These are phyloP conservation scores for Piprites chloris DNA, from an alignment of 2,113 vertebrate genomes.

Conservation along the genomic window DNA sequence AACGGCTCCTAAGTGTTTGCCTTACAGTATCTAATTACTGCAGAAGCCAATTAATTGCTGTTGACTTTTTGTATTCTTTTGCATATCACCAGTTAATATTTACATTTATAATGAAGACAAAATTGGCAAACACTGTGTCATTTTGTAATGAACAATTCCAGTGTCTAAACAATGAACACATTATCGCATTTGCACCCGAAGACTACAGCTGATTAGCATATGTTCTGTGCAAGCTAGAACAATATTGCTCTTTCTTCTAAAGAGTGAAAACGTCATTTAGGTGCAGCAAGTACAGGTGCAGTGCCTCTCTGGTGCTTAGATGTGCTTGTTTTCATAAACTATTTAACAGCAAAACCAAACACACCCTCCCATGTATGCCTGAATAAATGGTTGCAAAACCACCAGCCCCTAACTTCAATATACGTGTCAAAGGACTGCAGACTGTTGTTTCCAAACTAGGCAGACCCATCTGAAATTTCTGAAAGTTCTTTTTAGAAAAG, in stretches of 20 bases:
- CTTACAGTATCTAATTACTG: conserved; percentile 90
- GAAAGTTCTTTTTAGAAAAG: not conserved
- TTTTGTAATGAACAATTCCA: conserved; percentile 90
- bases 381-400: not conserved
- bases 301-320: conserved; percentile 60
- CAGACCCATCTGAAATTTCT: not conserved
- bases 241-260: conserved; percentile 77
- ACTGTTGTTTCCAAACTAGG: not conserved
- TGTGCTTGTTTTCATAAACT: conserved; percentile 56
- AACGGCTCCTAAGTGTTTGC: conserved; percentile 85
- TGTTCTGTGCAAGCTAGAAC: conserved; percentile 75
- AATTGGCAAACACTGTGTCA: conserved; percentile 92
- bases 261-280: conserved; percentile 70
- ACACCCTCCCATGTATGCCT: not conserved
- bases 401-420: not conserved
- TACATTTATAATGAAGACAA: conserved; percentile 92
- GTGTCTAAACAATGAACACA: conserved; percentile 87
- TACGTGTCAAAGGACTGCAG: not conserved
- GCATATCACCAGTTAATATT: conserved; percentile 88
- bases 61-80: conserved; percentile 91
- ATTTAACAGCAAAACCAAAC: conserved; percentile 12
- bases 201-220: conserved; percentile 86
- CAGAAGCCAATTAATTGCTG: conserved; percentile 91
- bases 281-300: conserved; percentile 69
- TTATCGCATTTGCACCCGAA: conserved; percentile 85